These are phyloP conservation scores for Aphelinus certus DNA, from an alignment of 1,140 invertebrate genomes.

Conservation along the genomic window DNA sequence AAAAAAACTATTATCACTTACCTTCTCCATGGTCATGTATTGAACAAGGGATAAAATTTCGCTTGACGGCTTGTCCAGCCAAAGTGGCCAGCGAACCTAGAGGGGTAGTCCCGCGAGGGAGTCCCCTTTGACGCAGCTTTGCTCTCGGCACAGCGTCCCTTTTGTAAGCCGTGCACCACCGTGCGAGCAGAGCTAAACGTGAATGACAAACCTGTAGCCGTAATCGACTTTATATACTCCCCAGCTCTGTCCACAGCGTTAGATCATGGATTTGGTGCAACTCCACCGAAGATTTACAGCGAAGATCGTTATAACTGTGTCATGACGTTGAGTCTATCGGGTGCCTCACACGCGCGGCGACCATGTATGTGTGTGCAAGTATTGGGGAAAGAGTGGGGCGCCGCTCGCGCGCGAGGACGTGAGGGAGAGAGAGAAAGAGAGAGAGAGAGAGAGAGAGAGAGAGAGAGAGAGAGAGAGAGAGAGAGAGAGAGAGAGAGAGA, in stretches of 20 bases:
- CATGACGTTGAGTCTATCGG: constrained; percentile 54
- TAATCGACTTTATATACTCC: constrained; percentile 67
- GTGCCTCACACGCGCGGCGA: constrained; percentile 33
- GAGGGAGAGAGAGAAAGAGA: neutral
- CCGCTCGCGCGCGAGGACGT: constrained; percentile 1
- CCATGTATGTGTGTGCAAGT: constrained; percentile 43
- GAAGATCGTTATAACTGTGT: constrained; percentile 59
- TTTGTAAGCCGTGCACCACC: constrained; percentile 47
- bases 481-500: constrained; percentile 1
- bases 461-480: neutral
- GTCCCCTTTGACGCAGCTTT: constrained; percentile 38
- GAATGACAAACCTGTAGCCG: constrained; percentile 66
- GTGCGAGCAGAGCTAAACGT: constrained; percentile 46
- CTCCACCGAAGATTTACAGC: constrained; percentile 62
- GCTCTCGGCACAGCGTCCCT: constrained; percentile 35
- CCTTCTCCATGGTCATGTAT: constrained; percentile 30
- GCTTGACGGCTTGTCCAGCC: no score
- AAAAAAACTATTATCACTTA: constrained; percentile 6
- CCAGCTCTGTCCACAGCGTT: constrained; percentile 64
- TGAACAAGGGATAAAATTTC: no score
- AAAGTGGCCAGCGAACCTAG: no score
- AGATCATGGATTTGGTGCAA: constrained; percentile 68
- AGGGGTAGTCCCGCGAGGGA: constrained; percentile 35
- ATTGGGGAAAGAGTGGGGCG: constrained; percentile 44
- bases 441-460: neutral